These are phyloP conservation scores for Nestor notabilis DNA, from an alignment of 2,113 vertebrate species.

Conservation along the genomic window DNA sequence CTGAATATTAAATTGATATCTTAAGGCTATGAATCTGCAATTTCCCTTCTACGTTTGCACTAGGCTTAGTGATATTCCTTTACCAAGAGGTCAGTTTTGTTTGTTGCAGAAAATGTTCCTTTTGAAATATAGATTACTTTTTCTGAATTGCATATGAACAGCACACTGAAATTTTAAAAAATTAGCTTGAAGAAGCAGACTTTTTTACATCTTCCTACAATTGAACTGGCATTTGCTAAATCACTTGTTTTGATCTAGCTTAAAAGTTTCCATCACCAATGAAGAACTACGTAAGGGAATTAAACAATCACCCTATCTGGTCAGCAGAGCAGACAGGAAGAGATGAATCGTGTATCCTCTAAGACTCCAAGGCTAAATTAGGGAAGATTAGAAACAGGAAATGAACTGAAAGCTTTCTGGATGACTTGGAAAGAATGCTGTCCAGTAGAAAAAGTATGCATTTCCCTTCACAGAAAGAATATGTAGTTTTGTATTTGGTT, in stretches of 20 bases:
- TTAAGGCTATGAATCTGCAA: not conserved
- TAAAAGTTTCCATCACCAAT: not conserved
- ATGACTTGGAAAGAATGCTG: not conserved
- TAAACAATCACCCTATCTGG: not conserved
- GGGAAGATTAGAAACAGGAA: slow-evolving; percentile 21
- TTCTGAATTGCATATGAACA: not conserved
- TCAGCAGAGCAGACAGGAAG: slow-evolving; percentile 13
- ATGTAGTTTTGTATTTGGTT: not conserved
- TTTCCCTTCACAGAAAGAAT: not conserved
- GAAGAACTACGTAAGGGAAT: not conserved
- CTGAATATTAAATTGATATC: not conserved
- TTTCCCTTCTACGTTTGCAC: not conserved
- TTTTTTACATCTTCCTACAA: not conserved
- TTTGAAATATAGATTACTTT: not conserved
- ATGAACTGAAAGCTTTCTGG: not conserved
- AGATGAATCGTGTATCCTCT: not conserved
- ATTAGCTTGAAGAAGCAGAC: not conserved
- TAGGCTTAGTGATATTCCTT: not conserved
- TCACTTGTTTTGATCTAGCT: not conserved
- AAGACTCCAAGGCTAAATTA: not conserved
- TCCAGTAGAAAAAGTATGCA: not conserved
- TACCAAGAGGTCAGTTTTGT: not conserved
- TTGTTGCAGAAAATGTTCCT: not conserved
- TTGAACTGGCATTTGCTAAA: not conserved
- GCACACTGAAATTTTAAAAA: not conserved